Evolutionary conservation across 1,140 invertebrate genomes (phyloP).

Genomic region (Heliconius himera): DNA sequence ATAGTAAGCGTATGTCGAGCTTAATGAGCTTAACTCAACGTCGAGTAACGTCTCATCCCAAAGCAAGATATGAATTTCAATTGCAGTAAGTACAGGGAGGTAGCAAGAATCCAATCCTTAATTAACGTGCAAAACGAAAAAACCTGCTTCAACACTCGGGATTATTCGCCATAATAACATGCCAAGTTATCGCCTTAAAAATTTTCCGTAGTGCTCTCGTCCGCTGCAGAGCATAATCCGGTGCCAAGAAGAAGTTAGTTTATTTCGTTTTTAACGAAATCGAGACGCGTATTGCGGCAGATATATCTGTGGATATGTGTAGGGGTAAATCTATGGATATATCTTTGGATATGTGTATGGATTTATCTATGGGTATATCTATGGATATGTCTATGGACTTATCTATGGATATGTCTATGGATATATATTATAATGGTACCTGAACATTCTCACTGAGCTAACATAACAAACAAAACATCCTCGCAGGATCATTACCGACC

Average conservation of each 20-base stretch:
- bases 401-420: background rate
- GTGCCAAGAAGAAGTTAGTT: constrained; percentile 56
- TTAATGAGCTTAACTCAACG: background rate
- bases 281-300: constrained; percentile 52
- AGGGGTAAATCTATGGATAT: no score
- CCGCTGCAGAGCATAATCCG: constrained; percentile 50
- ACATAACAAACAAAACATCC: constrained; percentile 72
- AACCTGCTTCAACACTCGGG: constrained; percentile 33
- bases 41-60: background rate
- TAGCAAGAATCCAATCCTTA: constrained; percentile 31
- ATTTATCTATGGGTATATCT: no score
- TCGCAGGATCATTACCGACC: constrained; percentile 76
- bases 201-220: constrained; percentile 49
- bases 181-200: constrained; percentile 59
- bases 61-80: constrained; percentile 17
- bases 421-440: constrained; percentile 59
- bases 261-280: constrained; percentile 56
- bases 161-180: constrained; percentile 54
- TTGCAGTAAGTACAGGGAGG: constrained; percentile 9
- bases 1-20: background rate
- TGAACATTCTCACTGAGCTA: constrained; percentile 55
- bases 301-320: constrained; percentile 17
- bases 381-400: background rate
- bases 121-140: constrained; percentile 38
- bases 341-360: background rate